Evolutionary conservation across 1,140 invertebrate genomes (phyloP).

Genomic region (Apis dorsata): DNA sequence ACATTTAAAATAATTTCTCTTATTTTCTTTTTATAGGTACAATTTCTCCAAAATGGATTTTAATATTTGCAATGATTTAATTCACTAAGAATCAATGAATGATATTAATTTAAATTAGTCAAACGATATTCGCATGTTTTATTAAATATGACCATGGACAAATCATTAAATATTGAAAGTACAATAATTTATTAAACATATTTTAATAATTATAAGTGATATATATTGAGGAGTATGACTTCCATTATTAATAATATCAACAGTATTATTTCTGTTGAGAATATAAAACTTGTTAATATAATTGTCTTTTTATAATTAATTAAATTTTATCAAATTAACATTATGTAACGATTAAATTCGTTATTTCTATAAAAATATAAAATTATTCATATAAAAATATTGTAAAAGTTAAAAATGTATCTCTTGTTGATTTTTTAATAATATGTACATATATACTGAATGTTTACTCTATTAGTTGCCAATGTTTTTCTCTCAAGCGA

Average conservation of each 20-base stretch:
- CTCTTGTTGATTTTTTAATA: conserved; percentile 32
- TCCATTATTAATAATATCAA: conserved; percentile 21
- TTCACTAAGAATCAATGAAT: conserved; percentile 14
- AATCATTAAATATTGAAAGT: conserved; percentile 56
- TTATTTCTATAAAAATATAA: conserved; percentile 27
- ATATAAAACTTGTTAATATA: not conserved
- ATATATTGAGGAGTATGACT: conserved; percentile 26
- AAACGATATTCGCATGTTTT: conserved; percentile 25
- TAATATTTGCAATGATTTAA: conserved; percentile 22
- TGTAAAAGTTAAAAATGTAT: conserved; percentile 18
- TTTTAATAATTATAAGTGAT: conserved; percentile 42
- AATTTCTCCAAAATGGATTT: not conserved
- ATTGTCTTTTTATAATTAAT: conserved; percentile 1
- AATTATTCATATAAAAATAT: conserved; percentile 11
- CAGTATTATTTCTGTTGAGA: conserved; percentile 55
- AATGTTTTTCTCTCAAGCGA: not conserved
- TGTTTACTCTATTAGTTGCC: not conserved
- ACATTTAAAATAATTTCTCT: not conserved
- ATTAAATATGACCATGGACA: conserved; percentile 25
- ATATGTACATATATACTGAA: conserved; percentile 5
- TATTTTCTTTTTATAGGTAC: conserved; percentile 12
- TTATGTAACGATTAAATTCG: conserved; percentile 7
- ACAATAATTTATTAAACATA: conserved; percentile 59
- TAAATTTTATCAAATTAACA: conserved; percentile 20
- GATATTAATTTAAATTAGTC: conserved; percentile 48